Evolutionary conservation across 1,140 invertebrate species (phyloP).

Genomic region (Aleiodes sp.): DNA sequence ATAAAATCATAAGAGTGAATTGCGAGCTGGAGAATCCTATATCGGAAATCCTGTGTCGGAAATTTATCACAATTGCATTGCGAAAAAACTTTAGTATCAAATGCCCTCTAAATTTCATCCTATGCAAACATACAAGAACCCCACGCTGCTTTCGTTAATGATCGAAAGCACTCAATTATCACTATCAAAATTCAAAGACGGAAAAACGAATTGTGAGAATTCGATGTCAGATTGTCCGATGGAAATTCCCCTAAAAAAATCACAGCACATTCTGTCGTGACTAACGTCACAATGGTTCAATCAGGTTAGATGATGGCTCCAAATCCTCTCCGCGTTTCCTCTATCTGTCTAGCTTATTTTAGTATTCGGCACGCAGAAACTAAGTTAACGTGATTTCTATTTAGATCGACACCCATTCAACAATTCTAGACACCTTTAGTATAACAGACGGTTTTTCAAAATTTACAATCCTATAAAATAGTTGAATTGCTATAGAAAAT

Average conservation of each 20-base stretch:
- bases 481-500: conserved; percentile 1
- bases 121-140: no score
- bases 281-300: conserved; percentile 39
- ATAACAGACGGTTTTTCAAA: conserved; percentile 12
- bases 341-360: conserved; percentile 28
- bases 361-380: conserved; percentile 36
- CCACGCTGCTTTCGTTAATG: no score
- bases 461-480: not conserved
- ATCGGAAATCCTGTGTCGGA: no score
- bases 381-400: conserved; percentile 43
- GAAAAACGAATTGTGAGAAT: no score
- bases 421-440: conserved; percentile 22
- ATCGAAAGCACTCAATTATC: no score
- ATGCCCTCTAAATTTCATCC: no score
- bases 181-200: no score
- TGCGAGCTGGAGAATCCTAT: no score
- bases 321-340: conserved; percentile 10
- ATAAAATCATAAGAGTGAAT: no score
- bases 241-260: not conserved
- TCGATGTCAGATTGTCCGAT: not conserved
- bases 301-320: conserved; percentile 38
- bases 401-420: conserved; percentile 42
- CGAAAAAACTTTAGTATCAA: no score
- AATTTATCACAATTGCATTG: no score
- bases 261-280: no score